Conservation (phyloP, 1,140 invertebrate species). For the Subanguina moxae region DNA sequence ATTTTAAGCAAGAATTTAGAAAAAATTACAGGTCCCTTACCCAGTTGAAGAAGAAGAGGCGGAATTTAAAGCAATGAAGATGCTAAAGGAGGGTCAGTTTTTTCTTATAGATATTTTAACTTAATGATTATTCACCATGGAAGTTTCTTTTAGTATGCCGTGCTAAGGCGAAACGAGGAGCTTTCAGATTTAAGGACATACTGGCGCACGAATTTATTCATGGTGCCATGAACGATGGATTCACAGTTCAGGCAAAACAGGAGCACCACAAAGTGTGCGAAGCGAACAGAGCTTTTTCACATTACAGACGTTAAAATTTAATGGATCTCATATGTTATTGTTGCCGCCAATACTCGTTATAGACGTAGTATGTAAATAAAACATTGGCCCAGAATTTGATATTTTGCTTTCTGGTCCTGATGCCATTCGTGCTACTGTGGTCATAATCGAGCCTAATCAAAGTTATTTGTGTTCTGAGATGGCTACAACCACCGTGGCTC, state of each 20-base stretch:
- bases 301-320: conserved; percentile 3
- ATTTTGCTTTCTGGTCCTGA: too few relatives aligned
- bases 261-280: conserved; percentile 63
- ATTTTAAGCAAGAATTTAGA: too few relatives aligned
- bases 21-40: conserved; percentile 55
- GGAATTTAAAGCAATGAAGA: conserved; percentile 57
- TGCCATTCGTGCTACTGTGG: neutral
- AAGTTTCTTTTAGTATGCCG: conserved; percentile 13
- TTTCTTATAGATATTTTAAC: conserved; percentile 21
- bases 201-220: conserved; percentile 48
- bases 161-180: neutral
- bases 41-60: conserved; percentile 50
- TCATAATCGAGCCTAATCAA: neutral
- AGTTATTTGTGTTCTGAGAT: neutral
- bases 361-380: too few relatives aligned
- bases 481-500: neutral
- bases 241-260: conserved; percentile 62
- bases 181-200: conserved; percentile 22
- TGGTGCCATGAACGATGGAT: conserved; percentile 59
- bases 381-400: too few relatives aligned
- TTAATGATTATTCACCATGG: too few relatives aligned
- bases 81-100: conserved; percentile 28
- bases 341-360: neutral
- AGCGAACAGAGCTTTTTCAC: conserved; percentile 56
- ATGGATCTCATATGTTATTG: neutral